These are phyloP conservation scores for Stichodactyla helianthus DNA, from an alignment of 64 coral and sea anemone genomes.

Conservation along the genomic window DNA sequence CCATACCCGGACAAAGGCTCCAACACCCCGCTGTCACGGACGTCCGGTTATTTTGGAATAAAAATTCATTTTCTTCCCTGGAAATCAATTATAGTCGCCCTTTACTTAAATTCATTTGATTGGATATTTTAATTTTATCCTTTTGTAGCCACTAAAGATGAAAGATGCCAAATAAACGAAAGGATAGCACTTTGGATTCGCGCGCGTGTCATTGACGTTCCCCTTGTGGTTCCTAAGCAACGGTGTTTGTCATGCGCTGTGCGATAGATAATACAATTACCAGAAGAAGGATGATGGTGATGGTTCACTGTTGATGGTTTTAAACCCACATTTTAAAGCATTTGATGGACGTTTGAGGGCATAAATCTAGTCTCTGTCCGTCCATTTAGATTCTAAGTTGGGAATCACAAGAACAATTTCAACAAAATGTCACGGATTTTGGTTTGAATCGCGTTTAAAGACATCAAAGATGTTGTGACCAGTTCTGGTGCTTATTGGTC, in stretches of 20 bases:
- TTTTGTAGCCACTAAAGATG: neutral
- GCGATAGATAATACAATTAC: neutral
- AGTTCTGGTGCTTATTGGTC: neutral
- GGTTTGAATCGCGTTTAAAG: neutral
- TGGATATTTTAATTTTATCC: neutral
- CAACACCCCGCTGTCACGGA: neutral
- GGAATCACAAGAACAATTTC: neutral
- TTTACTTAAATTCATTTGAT: neutral
- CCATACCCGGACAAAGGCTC: neutral
- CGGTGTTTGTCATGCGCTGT: slow-evolving; percentile 32
- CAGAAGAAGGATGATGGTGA: neutral
- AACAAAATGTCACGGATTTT: neutral
- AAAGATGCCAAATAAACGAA: neutral
- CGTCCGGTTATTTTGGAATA: neutral
- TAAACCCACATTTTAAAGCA: neutral
- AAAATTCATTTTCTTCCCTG: neutral
- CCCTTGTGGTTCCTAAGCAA: slow-evolving; percentile 16
- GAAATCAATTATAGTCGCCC: neutral
- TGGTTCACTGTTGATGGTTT: neutral
- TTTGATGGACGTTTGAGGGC: neutral
- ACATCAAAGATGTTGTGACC: neutral
- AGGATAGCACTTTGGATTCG: neutral
- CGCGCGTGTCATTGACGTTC: neutral
- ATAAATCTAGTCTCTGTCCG: neutral
- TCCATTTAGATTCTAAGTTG: neutral